Conservation (phyloP, 2,797 vertebrate species). For the Pampus argenteus region DNA sequence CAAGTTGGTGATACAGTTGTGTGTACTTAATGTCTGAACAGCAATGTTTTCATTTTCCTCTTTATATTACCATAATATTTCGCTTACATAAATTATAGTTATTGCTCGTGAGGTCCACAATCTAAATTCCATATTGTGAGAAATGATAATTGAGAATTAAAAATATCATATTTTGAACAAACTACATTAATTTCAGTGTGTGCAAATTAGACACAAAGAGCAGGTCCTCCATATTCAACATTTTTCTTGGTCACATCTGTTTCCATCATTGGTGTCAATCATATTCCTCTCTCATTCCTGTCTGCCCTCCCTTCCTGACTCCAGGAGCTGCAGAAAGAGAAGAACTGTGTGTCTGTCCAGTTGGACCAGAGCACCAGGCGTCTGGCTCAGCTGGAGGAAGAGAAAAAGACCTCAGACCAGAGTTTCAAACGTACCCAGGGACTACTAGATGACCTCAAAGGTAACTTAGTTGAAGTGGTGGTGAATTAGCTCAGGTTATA, state of each 20-base stretch:
- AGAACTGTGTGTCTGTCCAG: constrained; percentile 80
- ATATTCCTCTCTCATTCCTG: neutral
- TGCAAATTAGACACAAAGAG: accelerated
- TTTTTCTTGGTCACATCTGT: neutral
- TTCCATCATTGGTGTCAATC: neutral
- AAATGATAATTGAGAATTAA: neutral
- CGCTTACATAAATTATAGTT: neutral
- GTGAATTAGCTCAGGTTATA: neutral
- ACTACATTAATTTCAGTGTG: neutral
- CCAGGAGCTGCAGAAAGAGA: constrained; percentile 89
- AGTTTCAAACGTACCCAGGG: constrained; percentile 85
- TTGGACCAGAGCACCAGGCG: constrained; percentile 84
- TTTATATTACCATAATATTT: neutral
- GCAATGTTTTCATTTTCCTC: neutral
- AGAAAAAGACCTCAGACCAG: constrained; percentile 82
- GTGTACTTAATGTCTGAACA: neutral
- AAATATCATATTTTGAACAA: neutral
- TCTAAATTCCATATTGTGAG: no score
- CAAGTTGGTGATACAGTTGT: neutral
- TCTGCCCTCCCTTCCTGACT: neutral
- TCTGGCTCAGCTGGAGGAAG: constrained; percentile 86
- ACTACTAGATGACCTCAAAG: constrained; percentile 88
- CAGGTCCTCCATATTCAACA: neutral
- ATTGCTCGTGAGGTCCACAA: neutral
- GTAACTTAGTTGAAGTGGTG: constrained; percentile 64